Evolutionary conservation across 2,113 vertebrate species (phyloP), one percentile per base, ranked within the genome.

Genomic region (Garra rufa): DNA sequence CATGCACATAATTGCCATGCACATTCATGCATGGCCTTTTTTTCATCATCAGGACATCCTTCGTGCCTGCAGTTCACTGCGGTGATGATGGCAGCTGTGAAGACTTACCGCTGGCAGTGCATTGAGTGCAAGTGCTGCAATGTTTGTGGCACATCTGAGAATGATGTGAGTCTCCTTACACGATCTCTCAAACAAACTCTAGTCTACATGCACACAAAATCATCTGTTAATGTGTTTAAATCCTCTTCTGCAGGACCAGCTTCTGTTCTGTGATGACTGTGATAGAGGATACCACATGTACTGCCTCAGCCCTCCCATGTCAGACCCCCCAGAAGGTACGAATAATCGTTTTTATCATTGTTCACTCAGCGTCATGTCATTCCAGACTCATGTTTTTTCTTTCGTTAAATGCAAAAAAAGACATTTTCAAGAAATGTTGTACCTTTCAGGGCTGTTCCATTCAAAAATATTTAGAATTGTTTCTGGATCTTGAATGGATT

Each of bases 101-200:
- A 99, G 94, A 99, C 97, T 0, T 99, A 98, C 86, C 98, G 97
- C 91, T 99, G 98, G 97, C 97, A 98, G 87, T 98, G 97, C 91
- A 99, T 99, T 10, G 98, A 99, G 93, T 98, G 97, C 95, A 99
- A 99, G 87, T 99, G 98, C 92, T 99, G 98, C 92, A 99, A 99
- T 55, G 96, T 99, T 86, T 99, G 98, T 0, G 98, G 98, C 78
- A 98, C 97, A 48, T 99, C 97, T 0, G 97, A 99, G 92, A 99
- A 99, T 0, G 97, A 98, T 0, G 97, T 99, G 90, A 95, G 97
- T 90, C 13, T 48, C 24, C 44, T 26, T 6, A 48, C 24, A 71
- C 24, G 19, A 69, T 69, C 63, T 19, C 7, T 70, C 41, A 43
- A 24, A 71, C 38, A 24, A 65, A 65, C 26, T 13, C 13, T n/a